Base-by-base conservation (phyloP, 2,888 invertebrate genomes). In the Eumerus sabulonum region DNA sequence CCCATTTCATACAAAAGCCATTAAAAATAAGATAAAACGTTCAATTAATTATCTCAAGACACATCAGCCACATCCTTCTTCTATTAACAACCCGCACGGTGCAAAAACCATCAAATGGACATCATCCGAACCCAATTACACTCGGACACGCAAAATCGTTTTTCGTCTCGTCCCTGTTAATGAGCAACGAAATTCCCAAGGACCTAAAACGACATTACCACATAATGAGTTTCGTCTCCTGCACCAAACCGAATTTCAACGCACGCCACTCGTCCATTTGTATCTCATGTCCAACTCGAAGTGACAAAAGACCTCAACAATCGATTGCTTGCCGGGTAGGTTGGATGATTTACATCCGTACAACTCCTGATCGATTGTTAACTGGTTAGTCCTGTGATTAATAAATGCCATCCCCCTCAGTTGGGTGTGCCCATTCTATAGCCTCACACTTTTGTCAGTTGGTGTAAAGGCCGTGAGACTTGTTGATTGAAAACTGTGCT, bases 161-260 rank as follows among this genome's bases (percentile, higher is more conserved):
- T 79, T 64, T 47, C 56, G 36, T 38, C 27, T 57, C 53, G 47
- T 67, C 48, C 62, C 45, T 40, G 59, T 73, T 79, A 73, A 79
- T 79, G 68, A 79, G 48, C 38, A 79, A 53, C 64, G 63, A 79
- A 79, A 73, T 79, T 79, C 73, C 73, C 73, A 79, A 68, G 42
- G 62, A 73, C 56, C 54, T 62, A 67, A 77, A 27, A 59, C 68
- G 73, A 73, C 73, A 73, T 63, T 73, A 42, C 51, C 44, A 48
- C 63, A 56, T 59, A 53, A 63, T 64, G 48, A 62, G 27, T 70
- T 57, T 5, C 1, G 16, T 45, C 36, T 14, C 53, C 16, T 47
- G 38, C 42, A 17, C 1, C 40, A 19, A 44, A 40, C 40, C 40
- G 40, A 9, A n/a, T 27, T 27, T 11, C 14, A 42, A 38, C 16